phyloP scores from a whole-genome alignment of 2,113 vertebrate species.

The Odocoileus virginianus region DNA sequence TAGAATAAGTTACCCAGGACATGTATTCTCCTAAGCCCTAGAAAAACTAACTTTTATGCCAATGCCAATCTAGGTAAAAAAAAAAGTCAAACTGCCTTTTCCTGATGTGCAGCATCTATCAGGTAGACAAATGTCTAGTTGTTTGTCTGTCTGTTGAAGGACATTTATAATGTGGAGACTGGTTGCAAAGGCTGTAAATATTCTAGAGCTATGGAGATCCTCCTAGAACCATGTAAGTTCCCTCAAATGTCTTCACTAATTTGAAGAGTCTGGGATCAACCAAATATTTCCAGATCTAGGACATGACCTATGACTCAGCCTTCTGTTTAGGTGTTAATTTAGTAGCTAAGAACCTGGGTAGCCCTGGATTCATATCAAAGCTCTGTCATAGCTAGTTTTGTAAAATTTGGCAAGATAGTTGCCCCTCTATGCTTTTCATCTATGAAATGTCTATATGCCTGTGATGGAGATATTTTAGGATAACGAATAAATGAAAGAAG shows the following conservation, averaged over 20 bases:
- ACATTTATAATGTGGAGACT: neutral
- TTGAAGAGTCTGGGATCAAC: neutral
- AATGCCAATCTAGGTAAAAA: neutral
- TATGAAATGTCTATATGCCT: neutral
- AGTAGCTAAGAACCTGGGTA: neutral
- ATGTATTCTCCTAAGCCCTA: neutral
- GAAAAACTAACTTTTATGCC: neutral
- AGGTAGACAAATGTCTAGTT: neutral
- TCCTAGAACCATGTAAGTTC: neutral
- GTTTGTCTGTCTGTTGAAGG: neutral
- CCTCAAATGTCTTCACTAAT: neutral
- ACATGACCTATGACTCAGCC: neutral
- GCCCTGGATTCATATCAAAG: neutral
- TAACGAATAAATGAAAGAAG: neutral
- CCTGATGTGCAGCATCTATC: neutral
- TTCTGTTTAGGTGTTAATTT: neutral
- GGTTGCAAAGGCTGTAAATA: neutral
- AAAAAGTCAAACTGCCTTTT: neutral
- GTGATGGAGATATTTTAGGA: neutral
- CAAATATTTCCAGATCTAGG: neutral
- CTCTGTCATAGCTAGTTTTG: neutral
- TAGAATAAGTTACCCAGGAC: neutral
- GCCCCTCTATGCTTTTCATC: neutral
- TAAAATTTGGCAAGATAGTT: neutral
- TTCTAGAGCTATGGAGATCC: neutral